Evolutionary conservation across 2,888 invertebrate species (phyloP), one percentile per base, ranked within the genome.

Genomic region (Liopterus haemorrhoidalis): DNA sequence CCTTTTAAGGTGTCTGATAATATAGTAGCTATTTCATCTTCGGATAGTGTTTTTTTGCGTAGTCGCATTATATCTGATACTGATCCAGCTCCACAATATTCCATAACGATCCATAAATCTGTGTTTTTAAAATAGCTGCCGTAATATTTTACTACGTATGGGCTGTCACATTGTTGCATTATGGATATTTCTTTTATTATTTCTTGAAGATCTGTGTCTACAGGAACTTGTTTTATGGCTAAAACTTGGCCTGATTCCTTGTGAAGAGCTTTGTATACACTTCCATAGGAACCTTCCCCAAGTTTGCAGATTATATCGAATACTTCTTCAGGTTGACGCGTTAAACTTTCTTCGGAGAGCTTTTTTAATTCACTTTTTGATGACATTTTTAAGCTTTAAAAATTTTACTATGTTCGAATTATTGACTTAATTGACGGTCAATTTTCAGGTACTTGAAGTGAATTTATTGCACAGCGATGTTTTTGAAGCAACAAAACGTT

Each of bases 81-180:
- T 22, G 94, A 94, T 12, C 96, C 95, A 31, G 93, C 95, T 22
- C 95, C 95, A 66, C 96, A 96, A 67, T 95, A 96, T 64, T 96
- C 96, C 96, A 96, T 96, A 44, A 95, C 94, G 65, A 96, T 96
- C 92, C 95, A 96, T 57, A 96, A 72, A 71, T 95, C 95, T 38
- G 92, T 92, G 68, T 94, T 92, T 67, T 92, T 92, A 73, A 96
- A 96, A 71, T 95, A 96, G 67, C 92, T 92, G 62, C 95, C 96
- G 71, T 94, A 97, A 69, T 96, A 97, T 70, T 95, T 93, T 61
- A 97, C 95, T 52, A 96, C 94, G 71, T 89, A 94, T 33, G 90
- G 90, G 58, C 89, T 90, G 75, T 97, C 94, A 70, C 96, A 97
- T 71, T 96, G 95, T 73, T 97, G 95, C 96, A 96, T 96, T 62